Evolutionary conservation across 2,888 invertebrate genomes (phyloP), one percentile per base, ranked within the genome.

Genomic region (Ephialtes manifestator): DNA sequence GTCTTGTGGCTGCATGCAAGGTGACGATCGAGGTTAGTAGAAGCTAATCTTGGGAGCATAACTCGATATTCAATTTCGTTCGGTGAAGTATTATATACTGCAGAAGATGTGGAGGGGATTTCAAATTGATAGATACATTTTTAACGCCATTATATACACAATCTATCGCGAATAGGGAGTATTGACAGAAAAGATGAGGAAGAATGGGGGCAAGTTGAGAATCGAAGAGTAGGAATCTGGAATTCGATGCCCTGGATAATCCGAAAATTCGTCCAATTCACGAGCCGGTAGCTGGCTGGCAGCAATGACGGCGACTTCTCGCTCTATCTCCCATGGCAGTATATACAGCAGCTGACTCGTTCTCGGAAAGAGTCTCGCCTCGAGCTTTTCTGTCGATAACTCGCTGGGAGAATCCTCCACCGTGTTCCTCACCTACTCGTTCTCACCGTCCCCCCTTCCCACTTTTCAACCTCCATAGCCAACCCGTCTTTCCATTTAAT

Each of bases 361-460:
- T 46, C 75, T 20, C 35, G 63, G 18, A 35, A 48, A 63, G 35
- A 51, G 20, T 75, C 28, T 58, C 46, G 35, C 46, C 35, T 51
- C 75, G 75, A 75, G 63, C 48, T 75, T 75, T 63, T 63, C 63
- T 51, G 75, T 75, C 75, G 75, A 75, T 75, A 48, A 75, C 48
- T 75, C 63, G 75, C 20, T 18, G 11, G 48, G 48, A 75, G 48
- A 51, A 75, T 63, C 60, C 74, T 46, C 60, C 70, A 35, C 70
- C 70, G 46, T 58, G 51, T 76, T 20, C 71, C 51, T 18, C 43
- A 51, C 70, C 65, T 11, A 24, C 35, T 51, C 31, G 48, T 63
- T 72, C 63, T 43, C 63, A n/a, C 53, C 46, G 20, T 18, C 55
- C 43, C 51, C 48, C 20, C 48, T 20, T 35, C 67, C 53, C n/a